Percentiles rank a stretch among this genome's conserved stretches.
Evolutionary conservation across 2,888 invertebrate species (phyloP).

Genomic region (Andrena haemorrhoa): DNA sequence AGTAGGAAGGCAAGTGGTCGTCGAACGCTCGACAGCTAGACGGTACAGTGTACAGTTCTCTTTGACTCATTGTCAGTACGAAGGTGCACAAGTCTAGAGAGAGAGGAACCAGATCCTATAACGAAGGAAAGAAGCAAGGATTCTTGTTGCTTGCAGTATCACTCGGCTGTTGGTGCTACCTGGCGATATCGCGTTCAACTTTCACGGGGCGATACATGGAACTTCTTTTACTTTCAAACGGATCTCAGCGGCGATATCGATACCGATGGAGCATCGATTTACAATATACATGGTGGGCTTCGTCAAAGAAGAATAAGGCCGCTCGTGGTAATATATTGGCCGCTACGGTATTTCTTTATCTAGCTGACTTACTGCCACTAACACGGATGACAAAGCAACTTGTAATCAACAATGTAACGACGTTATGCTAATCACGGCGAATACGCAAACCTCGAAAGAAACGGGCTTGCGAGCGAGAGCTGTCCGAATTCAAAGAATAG

Average conservation of each 20-base stretch:
- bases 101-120: neutral
- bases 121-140: neutral
- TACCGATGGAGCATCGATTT: no score
- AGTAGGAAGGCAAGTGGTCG: constrained; percentile 67
- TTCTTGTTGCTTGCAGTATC: constrained; percentile 1
- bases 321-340: neutral
- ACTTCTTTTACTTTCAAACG: neutral
- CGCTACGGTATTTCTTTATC: neutral
- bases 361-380: constrained; percentile 18
- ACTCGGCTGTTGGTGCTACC: constrained; percentile 71
- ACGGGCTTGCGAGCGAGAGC: neutral
- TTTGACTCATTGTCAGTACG: neutral
- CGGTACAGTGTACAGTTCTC: constrained; percentile 13
- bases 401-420: constrained; percentile 13
- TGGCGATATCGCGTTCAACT: constrained; percentile 70
- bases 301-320: constrained; percentile 1
- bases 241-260: no score
- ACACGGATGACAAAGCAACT: constrained; percentile 21
- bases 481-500: neutral
- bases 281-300: neutral
- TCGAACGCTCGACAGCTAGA: constrained; percentile 61
- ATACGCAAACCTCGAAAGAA: neutral
- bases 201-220: constrained; percentile 45
- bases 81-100: constrained; percentile 13
- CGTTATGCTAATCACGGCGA: neutral